Percentiles rank a stretch among this genome's conserved stretches.
phyloP scores from a whole-genome alignment of 2,113 vertebrate genomes.

The Antennarius striatus region DNA sequence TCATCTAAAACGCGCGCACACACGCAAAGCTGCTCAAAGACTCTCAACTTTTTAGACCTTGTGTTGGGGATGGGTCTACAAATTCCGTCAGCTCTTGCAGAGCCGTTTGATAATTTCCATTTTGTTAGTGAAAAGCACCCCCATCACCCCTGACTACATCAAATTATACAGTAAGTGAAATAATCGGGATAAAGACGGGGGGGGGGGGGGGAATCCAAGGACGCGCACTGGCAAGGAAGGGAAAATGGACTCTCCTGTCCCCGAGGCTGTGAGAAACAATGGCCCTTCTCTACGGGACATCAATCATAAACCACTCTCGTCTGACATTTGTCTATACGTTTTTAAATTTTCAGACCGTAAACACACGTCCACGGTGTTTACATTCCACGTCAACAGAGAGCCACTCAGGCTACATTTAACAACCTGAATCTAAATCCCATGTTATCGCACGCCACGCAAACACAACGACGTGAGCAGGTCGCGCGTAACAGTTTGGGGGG shows the following conservation, averaged over 20 bases:
- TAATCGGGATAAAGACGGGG: slow-evolving; percentile 3
- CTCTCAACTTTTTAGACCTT: slow-evolving; percentile 50
- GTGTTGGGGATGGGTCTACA: neutral
- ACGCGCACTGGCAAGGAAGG: slow-evolving; percentile 39
- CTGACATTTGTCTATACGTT: slow-evolving; percentile 73
- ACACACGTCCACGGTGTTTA: slow-evolving; percentile 68
- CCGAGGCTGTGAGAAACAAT: slow-evolving; percentile 69
- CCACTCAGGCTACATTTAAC: slow-evolving; percentile 64
- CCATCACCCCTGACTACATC: slow-evolving; percentile 22
- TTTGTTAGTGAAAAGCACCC: neutral
- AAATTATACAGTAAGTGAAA: neutral
- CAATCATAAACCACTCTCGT: slow-evolving; percentile 69
- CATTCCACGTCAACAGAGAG: slow-evolving; percentile 66
- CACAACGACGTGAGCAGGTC: slow-evolving; percentile 46
- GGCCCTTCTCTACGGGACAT: slow-evolving; percentile 69
- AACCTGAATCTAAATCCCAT: slow-evolving; percentile 52
- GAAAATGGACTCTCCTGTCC: slow-evolving; percentile 70
- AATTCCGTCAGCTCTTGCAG: no score
- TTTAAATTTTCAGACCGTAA: slow-evolving; percentile 62
- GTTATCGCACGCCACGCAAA: slow-evolving; percentile 57
- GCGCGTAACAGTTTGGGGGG: slow-evolving; percentile 49
- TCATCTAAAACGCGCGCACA: slow-evolving; percentile 4
- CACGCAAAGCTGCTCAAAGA: slow-evolving; percentile 20
- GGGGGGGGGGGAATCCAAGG: slow-evolving; percentile 10
- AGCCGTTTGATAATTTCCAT: slow-evolving; percentile 33